Base-by-base conservation (phyloP, 2,113 vertebrate species). In the Tichodroma muraria region DNA sequence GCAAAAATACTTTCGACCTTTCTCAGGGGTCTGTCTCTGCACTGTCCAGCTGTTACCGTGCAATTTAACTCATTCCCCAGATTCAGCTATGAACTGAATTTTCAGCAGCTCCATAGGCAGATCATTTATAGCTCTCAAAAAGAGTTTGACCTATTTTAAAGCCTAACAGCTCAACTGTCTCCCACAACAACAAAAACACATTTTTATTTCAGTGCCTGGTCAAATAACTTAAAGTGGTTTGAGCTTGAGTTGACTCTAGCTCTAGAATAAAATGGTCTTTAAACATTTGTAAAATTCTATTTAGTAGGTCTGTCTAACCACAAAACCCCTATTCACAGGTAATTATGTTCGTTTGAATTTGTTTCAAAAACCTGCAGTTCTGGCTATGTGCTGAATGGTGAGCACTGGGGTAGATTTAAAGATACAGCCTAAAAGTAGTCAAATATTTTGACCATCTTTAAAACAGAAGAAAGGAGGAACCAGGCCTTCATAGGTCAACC, bases 201-300 rank as follows among this genome's bases (percentile, higher is more conserved):
- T 89, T 95, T 93, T 86, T 59, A 76, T 95, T 94, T 91, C 90
- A 96, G 86, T 42, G 11, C 85, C 63, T 89, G 60, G 59, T 85
- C 73, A 95, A 92, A 61, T 68, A 95, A 93, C 24, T 60, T 57
- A 6, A 52, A 89, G 61, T 45, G 69, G 83, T 78, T 63, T 71
- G 64, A 88, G 47, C 33, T 25, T 31, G 25, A 90, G 45, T 13
- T 75, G 60, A 64, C 45, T 88, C 81, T 69, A 83, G 47, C 47
- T 85, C 50, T 60, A 69, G 82, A 93, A 88, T 66, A 90, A 92
- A 95, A 64, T 6, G 6, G 22, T 14, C 53, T 68, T 85, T 49
- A 83, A 93, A 75, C 7, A 73, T 78, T 11, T 31, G 31, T 49
- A 56, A 81, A 92, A 86, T 33, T 86, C 72, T 79, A 2, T 52